These are phyloP conservation scores for Equus przewalskii DNA, from an alignment of 2,113 vertebrate genomes.

Conservation along the genomic window DNA sequence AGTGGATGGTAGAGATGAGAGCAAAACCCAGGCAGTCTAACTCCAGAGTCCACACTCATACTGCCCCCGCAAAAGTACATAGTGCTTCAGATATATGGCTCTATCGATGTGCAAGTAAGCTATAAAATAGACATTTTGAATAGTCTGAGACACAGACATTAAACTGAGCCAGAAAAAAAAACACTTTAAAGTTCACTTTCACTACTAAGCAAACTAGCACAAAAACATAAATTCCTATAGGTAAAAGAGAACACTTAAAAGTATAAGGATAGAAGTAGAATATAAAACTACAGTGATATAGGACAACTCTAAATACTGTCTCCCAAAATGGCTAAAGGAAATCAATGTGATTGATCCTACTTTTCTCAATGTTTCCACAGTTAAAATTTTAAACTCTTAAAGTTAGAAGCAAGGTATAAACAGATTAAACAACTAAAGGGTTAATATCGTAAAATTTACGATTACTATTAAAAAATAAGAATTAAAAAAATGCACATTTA, in stretches of 20 bases:
- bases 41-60: not conserved
- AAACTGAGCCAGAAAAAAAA: not conserved
- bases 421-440: constrained; percentile 3
- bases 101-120: not conserved
- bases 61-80: not conserved
- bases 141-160: constrained; percentile 4
- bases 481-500: not conserved
- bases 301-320: not conserved
- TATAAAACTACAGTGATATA: not conserved
- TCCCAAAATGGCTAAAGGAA: not conserved
- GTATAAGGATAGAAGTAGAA: not conserved
- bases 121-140: not conserved
- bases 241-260: constrained; percentile 27
- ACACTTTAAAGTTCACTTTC: not conserved
- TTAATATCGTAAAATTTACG: not conserved
- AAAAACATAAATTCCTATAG: not conserved
- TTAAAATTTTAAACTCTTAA: not conserved
- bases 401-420: not conserved
- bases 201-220: not conserved
- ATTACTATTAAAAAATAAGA: not conserved
- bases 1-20: not conserved
- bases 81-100: not conserved
- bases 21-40: not conserved
- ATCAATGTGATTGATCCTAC: not conserved
- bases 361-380: not conserved